phyloP scores from a whole-genome alignment of 2,888 invertebrate genomes.

The Xestia sexstrigata region DNA sequence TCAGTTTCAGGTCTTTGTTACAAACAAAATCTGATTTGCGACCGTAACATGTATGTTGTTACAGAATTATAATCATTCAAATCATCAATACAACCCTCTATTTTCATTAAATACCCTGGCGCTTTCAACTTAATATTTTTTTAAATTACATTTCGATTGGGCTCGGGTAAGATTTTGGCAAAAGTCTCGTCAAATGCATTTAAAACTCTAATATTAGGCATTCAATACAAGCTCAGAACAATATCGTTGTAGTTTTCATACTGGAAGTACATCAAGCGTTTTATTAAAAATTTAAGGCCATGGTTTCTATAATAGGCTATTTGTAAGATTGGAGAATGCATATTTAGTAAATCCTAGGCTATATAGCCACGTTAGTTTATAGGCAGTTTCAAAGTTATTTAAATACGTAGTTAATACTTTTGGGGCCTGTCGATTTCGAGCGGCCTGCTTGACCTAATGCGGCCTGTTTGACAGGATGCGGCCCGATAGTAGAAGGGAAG shows the following conservation, averaged over 20 bases:
- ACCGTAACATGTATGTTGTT: background rate
- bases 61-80: background rate
- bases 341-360: slow-evolving; percentile 1
- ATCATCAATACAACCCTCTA: background rate
- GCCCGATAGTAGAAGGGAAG: slow-evolving; percentile 2
- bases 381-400: slow-evolving; percentile 30
- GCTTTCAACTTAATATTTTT: background rate
- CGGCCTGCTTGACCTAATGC: background rate
- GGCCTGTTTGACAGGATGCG: background rate
- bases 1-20: background rate
- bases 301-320: slow-evolving; percentile 52
- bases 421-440: background rate
- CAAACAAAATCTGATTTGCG: background rate
- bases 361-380: background rate
- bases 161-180: background rate
- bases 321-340: slow-evolving; percentile 38
- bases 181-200: slow-evolving; percentile 29
- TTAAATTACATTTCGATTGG: background rate
- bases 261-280: slow-evolving; percentile 42
- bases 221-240: slow-evolving; percentile 52
- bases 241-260: slow-evolving; percentile 49
- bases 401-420: slow-evolving; percentile 24
- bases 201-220: slow-evolving; percentile 36
- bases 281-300: slow-evolving; percentile 50
- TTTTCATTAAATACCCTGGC: background rate